phyloP scores from a whole-genome alignment of 2,797 vertebrate genomes.

The Pangasius mekongensis region DNA sequence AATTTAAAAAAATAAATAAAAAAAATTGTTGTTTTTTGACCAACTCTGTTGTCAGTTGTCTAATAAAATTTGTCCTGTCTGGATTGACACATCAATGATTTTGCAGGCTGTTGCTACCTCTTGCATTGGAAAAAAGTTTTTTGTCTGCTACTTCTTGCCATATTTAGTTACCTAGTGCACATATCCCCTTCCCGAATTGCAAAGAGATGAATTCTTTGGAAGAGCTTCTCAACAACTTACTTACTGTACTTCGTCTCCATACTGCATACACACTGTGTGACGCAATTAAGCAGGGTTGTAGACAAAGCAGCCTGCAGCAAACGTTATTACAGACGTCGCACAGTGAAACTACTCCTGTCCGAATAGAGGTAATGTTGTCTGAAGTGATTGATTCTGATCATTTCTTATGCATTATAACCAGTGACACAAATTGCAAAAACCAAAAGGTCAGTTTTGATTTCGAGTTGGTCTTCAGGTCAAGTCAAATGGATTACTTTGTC shows the following conservation, averaged over 20 bases:
- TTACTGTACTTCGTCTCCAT: neutral
- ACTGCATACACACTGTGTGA: neutral
- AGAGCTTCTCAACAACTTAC: neutral
- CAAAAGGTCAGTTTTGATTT: neutral
- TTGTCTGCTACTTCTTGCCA: neutral
- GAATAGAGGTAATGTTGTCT: neutral
- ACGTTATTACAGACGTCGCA: neutral
- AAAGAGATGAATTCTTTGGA: neutral
- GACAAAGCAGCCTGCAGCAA: neutral
- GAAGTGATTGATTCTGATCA: neutral
- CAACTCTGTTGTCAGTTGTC: slow-evolving; percentile 7
- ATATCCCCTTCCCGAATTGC: neutral
- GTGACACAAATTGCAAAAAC: neutral
- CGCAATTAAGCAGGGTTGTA: neutral
- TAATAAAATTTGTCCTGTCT: neutral
- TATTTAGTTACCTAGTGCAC: neutral
- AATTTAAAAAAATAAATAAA: neutral
- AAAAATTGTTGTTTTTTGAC: neutral
- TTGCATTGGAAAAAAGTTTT: neutral
- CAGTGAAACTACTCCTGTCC: neutral
- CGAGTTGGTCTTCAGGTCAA: neutral
- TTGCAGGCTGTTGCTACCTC: slow-evolving; percentile 6
- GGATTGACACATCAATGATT: neutral
- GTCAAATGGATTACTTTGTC: neutral
- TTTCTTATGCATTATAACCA: neutral